Percentiles rank a stretch among this genome's conserved stretches.
These are phyloP conservation scores for Acropternis orthonyx DNA, from an alignment of 2,797 vertebrate species.

Conservation along the genomic window DNA sequence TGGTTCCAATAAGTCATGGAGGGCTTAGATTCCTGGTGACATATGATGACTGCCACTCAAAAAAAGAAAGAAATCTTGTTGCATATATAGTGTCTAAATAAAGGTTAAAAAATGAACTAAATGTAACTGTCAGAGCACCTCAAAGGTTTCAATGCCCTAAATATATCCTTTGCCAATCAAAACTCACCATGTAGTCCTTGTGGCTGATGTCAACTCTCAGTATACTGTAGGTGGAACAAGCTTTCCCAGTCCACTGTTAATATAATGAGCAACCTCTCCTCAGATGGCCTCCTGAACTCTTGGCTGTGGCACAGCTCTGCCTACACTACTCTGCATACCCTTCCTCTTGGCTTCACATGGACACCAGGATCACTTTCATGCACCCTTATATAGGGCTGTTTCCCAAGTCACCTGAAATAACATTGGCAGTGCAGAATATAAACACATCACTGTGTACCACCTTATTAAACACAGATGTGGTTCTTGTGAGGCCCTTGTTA, in stretches of 20 bases:
- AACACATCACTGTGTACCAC: not conserved
- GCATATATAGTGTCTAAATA: not conserved
- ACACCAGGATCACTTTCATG: not conserved
- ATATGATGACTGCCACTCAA: not conserved
- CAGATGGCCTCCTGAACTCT: not conserved
- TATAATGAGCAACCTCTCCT: not conserved
- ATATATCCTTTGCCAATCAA: not conserved
- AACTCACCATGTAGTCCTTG: not conserved
- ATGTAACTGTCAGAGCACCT: not conserved
- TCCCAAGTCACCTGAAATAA: not conserved
- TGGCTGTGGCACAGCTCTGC: not conserved
- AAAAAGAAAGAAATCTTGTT: not conserved
- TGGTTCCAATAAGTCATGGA: not conserved
- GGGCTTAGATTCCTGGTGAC: not conserved
- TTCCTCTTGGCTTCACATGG: not conserved
- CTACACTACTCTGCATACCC: not conserved
- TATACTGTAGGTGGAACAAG: not conserved
- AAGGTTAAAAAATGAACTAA: not conserved
- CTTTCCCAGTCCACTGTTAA: not conserved
- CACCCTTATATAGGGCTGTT: not conserved
- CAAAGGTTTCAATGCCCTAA: not conserved
- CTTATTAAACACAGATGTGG: not conserved
- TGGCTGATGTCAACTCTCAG: not conserved
- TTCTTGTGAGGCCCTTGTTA: not conserved
- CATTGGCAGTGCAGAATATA: not conserved